Evolutionary conservation across 2,797 vertebrate species (phyloP).

Genomic region (Crax fasciolata): DNA sequence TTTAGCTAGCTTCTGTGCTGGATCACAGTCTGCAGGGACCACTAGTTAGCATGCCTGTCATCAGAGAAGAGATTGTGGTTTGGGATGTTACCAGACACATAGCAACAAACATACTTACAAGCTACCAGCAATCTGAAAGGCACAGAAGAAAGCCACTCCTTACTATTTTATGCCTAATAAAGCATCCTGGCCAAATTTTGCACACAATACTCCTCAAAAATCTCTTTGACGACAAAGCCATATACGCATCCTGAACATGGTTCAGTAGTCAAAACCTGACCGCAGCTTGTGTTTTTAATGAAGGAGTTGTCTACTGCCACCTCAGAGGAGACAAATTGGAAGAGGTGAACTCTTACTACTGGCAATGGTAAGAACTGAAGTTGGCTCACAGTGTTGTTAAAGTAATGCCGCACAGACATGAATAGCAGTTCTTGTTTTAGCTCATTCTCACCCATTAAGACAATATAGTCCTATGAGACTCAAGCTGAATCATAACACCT

Average conservation of each 20-base stretch:
- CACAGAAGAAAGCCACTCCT: neutral
- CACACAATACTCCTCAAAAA: neutral
- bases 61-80: neutral
- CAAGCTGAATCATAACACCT: neutral
- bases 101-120: neutral
- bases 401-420: neutral
- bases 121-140: neutral
- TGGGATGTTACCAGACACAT: neutral
- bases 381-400: neutral
- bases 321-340: neutral
- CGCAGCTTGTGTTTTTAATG: neutral
- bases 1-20: neutral
- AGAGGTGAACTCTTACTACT: neutral
- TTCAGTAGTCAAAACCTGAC: neutral
- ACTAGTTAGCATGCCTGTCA: neutral
- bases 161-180: neutral
- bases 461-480: neutral
- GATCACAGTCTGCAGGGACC: too few relatives aligned
- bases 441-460: neutral
- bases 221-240: neutral
- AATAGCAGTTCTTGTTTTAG: neutral
- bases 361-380: neutral
- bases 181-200: neutral
- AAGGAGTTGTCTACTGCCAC: neutral
- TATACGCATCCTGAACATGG: neutral